These are phyloP conservation scores for Chirona hameri DNA, from an alignment of 2,888 invertebrate genomes.

Conservation along the genomic window DNA sequence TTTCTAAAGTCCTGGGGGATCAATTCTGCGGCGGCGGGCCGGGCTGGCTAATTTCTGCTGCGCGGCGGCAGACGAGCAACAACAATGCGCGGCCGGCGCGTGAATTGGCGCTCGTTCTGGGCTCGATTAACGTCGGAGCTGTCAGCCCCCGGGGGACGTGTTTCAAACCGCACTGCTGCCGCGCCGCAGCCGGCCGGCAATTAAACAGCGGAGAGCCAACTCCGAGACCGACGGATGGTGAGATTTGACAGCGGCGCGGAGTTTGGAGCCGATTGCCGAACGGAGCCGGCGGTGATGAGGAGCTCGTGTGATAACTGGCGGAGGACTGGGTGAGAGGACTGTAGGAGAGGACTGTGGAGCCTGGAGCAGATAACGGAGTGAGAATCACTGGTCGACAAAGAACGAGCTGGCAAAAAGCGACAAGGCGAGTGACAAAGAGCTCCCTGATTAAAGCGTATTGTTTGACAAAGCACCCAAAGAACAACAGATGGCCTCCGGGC, in stretches of 20 bases:
- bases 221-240: neutral
- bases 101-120: constrained; percentile 6
- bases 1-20: neutral
- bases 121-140: neutral
- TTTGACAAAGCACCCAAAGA: too few relatives aligned
- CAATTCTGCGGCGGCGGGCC: neutral
- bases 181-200: neutral
- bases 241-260: neutral
- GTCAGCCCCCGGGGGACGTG: neutral
- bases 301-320: too few relatives aligned
- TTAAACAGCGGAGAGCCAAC: neutral
- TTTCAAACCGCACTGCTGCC: neutral
- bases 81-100: constrained; percentile 3
- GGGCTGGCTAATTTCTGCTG: neutral
- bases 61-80: neutral
- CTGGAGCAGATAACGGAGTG: too few relatives aligned
- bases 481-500: too few relatives aligned
- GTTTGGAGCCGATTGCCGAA: too few relatives aligned
- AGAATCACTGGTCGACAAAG: too few relatives aligned
- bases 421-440: too few relatives aligned
- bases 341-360: too few relatives aligned
- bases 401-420: too few relatives aligned
- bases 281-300: too few relatives aligned
- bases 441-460: too few relatives aligned
- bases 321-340: too few relatives aligned